These are phyloP conservation scores for Pteropus rufus DNA, from an alignment of 2,797 vertebrate species.

Conservation along the genomic window DNA sequence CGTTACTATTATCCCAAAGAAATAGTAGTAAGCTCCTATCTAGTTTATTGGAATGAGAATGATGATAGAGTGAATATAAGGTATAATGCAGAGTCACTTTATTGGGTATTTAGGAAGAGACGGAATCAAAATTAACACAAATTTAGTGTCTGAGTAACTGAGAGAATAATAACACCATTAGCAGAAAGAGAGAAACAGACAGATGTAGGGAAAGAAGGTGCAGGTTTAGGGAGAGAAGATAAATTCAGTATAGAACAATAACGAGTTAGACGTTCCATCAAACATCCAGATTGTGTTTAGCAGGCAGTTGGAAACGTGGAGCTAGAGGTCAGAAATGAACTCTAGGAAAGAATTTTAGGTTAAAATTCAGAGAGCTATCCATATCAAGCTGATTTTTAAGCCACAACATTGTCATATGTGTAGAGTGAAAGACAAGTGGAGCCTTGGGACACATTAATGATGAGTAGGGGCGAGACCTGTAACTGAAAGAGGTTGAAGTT, in stretches of 20 bases:
- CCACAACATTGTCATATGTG: background rate
- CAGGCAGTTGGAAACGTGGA: background rate
- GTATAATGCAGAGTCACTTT: background rate
- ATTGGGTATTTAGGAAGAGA: background rate
- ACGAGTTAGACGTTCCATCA: background rate
- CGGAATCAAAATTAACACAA: background rate
- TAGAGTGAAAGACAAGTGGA: background rate
- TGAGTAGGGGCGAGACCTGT: background rate
- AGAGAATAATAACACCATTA: background rate
- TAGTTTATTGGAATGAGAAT: background rate
- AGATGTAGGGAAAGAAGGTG: background rate
- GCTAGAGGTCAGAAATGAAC: background rate
- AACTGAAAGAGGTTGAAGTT: background rate
- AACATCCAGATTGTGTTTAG: background rate
- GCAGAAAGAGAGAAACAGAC: background rate
- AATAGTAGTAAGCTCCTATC: background rate
- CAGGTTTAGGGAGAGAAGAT: background rate
- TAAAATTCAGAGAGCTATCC: background rate
- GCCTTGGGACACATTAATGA: background rate
- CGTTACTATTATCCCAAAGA: background rate
- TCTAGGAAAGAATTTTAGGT: background rate
- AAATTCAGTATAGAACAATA: background rate
- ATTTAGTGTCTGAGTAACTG: background rate
- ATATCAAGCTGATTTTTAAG: background rate
- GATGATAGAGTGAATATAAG: background rate